phyloP scores from a whole-genome alignment of 2,888 invertebrate species.

The Ormyrus labotus region DNA sequence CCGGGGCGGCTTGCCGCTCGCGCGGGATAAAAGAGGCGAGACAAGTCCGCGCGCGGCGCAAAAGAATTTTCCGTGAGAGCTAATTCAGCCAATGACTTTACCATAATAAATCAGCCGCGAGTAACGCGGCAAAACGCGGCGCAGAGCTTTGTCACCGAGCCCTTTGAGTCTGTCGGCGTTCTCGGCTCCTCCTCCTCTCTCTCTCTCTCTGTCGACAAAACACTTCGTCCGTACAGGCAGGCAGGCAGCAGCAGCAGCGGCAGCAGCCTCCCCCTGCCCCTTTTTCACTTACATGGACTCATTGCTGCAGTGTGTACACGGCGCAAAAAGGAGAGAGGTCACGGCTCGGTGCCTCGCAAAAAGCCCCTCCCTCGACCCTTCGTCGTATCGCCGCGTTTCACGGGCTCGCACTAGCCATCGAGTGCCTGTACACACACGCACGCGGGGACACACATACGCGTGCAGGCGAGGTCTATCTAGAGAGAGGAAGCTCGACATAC shows the following conservation, averaged over 20 bases:
- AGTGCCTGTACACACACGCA: background rate
- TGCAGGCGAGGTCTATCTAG: background rate
- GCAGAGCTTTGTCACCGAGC: constrained; percentile 22
- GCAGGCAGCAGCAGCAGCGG: background rate
- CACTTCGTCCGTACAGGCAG: background rate
- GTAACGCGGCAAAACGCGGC: constrained; percentile 22
- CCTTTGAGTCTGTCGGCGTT: constrained; percentile 38
- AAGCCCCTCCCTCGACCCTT: constrained; percentile 55
- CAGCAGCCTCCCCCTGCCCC: background rate
- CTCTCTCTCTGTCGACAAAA: background rate
- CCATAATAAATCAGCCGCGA: constrained; percentile 50
- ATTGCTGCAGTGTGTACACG: background rate
- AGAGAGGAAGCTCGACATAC: constrained; percentile 60
- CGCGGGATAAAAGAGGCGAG: background rate
- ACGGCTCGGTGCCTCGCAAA: constrained; percentile 60
- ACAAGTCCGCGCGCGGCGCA: background rate
- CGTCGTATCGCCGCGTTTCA: constrained; percentile 3
- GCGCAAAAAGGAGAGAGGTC: background rate
- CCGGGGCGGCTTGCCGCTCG: no score
- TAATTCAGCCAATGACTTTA: constrained; percentile 50
- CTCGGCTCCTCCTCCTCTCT: background rate
- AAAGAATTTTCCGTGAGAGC: constrained; percentile 46
- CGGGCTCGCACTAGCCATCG: background rate
- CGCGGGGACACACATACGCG: background rate
- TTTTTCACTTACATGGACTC: background rate